These are phyloP conservation scores for Lagodon rhomboides DNA, from an alignment of 2,797 vertebrate genomes.

Conservation along the genomic window DNA sequence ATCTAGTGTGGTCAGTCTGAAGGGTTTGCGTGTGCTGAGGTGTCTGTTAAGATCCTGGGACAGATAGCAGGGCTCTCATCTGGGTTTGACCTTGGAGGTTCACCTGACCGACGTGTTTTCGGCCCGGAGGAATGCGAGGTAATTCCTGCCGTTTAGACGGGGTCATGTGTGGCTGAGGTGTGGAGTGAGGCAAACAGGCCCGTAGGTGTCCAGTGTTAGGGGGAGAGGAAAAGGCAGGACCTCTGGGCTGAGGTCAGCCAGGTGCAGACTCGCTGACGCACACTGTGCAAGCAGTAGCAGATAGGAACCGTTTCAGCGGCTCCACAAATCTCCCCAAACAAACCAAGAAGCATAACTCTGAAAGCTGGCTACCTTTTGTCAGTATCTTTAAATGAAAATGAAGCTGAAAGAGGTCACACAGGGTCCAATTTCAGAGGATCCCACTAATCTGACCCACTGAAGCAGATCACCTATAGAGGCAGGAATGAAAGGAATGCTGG, in stretches of 20 bases:
- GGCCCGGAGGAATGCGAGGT: constrained; percentile 72
- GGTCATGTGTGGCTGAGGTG: constrained; percentile 62
- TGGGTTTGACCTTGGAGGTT: constrained; percentile 61
- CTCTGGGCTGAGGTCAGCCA: constrained; percentile 63
- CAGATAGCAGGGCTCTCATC: constrained; percentile 27
- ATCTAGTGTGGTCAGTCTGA: not conserved
- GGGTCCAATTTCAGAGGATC: constrained; percentile 50
- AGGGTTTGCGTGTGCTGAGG: constrained; percentile 15
- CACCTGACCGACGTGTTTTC: constrained; percentile 59
- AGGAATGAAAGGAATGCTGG: constrained; percentile 83
- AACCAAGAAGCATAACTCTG: constrained; percentile 33
- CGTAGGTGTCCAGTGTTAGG: constrained; percentile 51
- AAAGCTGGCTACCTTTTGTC: constrained; percentile 42
- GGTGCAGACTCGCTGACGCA: constrained; percentile 52
- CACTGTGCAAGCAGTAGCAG: constrained; percentile 39
- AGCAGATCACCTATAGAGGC: constrained; percentile 81
- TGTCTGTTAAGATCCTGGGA: constrained; percentile 38
- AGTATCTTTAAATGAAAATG: constrained; percentile 38
- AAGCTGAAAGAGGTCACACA: constrained; percentile 26
- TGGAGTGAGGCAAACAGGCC: constrained; percentile 60
- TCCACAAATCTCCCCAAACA: constrained; percentile 48
- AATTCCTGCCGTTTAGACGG: constrained; percentile 48
- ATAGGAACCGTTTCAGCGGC: constrained; percentile 39
- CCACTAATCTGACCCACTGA: constrained; percentile 42
- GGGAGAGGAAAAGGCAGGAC: constrained; percentile 43